Evolutionary conservation across 2,797 vertebrate genomes (phyloP), one percentile per base, ranked within the genome.

Genomic region (Aldrovandia affinis): DNA sequence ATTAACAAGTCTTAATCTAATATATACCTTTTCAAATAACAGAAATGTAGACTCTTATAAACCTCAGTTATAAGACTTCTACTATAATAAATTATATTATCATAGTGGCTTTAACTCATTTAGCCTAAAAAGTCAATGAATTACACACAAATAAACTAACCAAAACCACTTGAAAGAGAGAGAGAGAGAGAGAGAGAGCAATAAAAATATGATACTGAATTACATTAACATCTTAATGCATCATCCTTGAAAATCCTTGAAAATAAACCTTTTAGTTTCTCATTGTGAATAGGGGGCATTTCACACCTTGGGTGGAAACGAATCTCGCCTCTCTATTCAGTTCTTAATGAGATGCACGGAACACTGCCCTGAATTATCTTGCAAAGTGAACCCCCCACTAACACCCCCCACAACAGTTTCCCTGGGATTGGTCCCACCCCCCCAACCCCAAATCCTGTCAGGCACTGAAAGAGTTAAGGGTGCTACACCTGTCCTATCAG

Each of bases 401-500:
- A 87, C 87, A 83, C 87, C 14, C 86, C 82, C 55, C 83, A 42
- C 57, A 63, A 47, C 83, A 82, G 91, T 93, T 94, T 93, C 90
- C 89, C 89, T 2, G 33, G 47, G 61, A n/a, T 33, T 5, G 44
- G 18, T 75, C 81, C 81, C 33, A 30, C 15, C 65, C 30, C 61
- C n/a, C 47, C 12, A 50, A 6, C 47, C 12, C 90, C 90, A n/a
- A n/a, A 91, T 54, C 47, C 47, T 68, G 9, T 2, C 44, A 68
- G 33, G 95, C 86, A 86, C 77, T 88, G 89, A 86, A 94, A 94
- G 96, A 90, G 96, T 97, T 97, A 97, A 97, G 85, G 87, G 84
- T 81, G 88, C 93, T 96, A 96, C 97, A 99, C 98, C 98, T 99
- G 98, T 96, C 92, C 92, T 96, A 95, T 96, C 95, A 94, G 96